Evolutionary conservation across 2,797 vertebrate species (phyloP).

Genomic region (Gymnoscopelus microlampas): DNA sequence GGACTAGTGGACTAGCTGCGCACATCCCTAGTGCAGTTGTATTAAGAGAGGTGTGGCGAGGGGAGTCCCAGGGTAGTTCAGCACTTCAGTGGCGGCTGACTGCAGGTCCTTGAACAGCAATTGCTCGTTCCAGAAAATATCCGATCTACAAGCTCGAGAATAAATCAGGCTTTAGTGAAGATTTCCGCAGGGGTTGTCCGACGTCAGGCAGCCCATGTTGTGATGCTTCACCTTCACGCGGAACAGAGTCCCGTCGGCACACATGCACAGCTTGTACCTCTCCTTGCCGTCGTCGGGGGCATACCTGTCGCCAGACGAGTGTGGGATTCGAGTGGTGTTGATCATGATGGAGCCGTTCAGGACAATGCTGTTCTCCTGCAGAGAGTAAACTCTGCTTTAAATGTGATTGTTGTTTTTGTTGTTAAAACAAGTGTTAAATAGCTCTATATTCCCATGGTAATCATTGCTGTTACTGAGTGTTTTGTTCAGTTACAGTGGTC

Average conservation of each 20-base stretch:
- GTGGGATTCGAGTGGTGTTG: conserved; percentile 88
- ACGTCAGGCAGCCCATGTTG: conserved; percentile 96
- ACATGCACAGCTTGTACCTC: conserved; percentile 98
- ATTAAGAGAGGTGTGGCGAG: conserved; percentile 5
- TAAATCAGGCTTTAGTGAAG: conserved; percentile 67
- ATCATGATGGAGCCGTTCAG: conserved; percentile 96
- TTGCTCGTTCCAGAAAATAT: conserved; percentile 13
- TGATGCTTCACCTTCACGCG: conserved; percentile 90
- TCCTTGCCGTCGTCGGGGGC: conserved; percentile 82
- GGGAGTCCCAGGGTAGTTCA: conserved; percentile 1
- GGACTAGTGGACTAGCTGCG: too few species aligned
- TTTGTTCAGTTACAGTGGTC: too few species aligned
- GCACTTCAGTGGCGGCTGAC: conserved; percentile 34
- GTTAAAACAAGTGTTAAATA: too few species aligned
- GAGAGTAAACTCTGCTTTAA: conserved; percentile 10
- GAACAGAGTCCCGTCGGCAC: conserved; percentile 94
- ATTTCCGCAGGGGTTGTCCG: conserved; percentile 90
- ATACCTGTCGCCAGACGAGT: conserved; percentile 85
- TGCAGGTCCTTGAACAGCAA: conserved; percentile 17
- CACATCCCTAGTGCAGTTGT: too few species aligned
- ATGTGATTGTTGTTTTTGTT: too few species aligned
- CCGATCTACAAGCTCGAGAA: too few species aligned
- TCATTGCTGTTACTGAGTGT: too few species aligned
- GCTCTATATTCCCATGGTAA: too few species aligned
- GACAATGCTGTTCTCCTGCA: conserved; percentile 94